Base-by-base conservation (phyloP, 1,140 invertebrate species). In the Eupeodes corollae region DNA sequence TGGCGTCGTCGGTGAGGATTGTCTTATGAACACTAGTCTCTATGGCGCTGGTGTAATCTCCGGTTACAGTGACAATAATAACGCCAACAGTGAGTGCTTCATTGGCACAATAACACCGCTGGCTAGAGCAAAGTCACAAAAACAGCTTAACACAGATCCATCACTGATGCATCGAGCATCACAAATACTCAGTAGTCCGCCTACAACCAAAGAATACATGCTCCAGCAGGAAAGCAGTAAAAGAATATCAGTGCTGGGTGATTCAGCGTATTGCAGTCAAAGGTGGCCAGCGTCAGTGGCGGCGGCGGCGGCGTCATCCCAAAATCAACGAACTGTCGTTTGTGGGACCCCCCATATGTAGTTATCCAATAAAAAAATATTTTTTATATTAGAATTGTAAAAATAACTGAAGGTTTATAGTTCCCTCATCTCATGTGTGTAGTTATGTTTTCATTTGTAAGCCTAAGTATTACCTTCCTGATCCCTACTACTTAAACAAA, bases 121-220 rank as follows among this genome's bases (percentile, higher is more conserved):
- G 53, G 73, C 77, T 51, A 70, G 79, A 43, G 74, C 76, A 47
- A 70, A 79, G 48, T 80, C 79, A 21, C 80, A 81, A 52, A 88
- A 88, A 65, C 84, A 86, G 59, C 73, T 88, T 30, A 88, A 86
- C 65, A 84, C 80, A 16, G 81, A 82, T 62, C 75, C 56, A 68
- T 78, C 77, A 40, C 71, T 77, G 10, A 72, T 75, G 50, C 73
- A 76, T 56, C 70, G 77, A 34, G 72, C 76, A 41, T 75, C 76
- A 15, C 57, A 61, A 46, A 50, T 63, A 37, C 41, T 63, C 15
- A 50, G 49, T 10, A 56, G 53, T 35, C 51, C 46, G 60, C 52
- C 19, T 47, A 26, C 48, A 42, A 56, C 56, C 55, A 58, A 60
- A 57, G 56, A 60, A 46, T 58, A 57, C 18, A 52, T 48, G 46